These are phyloP conservation scores for Lerema accius DNA, from an alignment of 1,140 invertebrate species.

Conservation along the genomic window DNA sequence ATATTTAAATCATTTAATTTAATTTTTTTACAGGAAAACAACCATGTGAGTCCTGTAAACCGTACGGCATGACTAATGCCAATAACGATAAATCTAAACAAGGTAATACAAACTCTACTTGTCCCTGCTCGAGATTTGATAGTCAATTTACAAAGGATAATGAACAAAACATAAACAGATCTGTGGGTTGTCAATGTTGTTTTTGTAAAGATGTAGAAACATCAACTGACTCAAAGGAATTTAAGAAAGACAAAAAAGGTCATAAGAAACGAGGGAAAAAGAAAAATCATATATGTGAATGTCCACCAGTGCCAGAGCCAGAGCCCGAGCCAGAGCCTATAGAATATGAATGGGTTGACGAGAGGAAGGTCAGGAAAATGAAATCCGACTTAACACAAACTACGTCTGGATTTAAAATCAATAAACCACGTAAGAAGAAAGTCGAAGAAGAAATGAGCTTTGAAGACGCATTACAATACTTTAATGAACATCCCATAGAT, in stretches of 20 bases:
- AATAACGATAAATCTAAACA: not conserved
- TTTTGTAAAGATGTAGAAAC: conserved; percentile 4
- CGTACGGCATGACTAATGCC: not conserved
- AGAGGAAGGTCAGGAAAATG: conserved; percentile 42
- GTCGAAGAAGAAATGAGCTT: conserved; percentile 42
- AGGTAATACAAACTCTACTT: not conserved
- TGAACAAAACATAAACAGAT: conserved; percentile 13
- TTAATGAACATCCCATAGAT: conserved; percentile 30
- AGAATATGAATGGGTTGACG: conserved; percentile 36
- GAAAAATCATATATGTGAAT: conserved; percentile 47
- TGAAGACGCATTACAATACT: conserved; percentile 54
- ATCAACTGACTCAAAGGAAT: not conserved
- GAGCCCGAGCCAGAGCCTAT: conserved; percentile 30
- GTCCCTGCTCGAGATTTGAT: not conserved
- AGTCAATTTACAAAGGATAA: not conserved
- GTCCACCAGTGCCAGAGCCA: conserved; percentile 37
- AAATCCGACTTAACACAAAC: conserved; percentile 55
- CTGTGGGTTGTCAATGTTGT: conserved; percentile 30
- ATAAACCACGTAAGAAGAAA: conserved; percentile 29
- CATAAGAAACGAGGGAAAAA: conserved; percentile 19
- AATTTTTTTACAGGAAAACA: not conserved
- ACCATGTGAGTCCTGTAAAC: conserved; percentile 1
- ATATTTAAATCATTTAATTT: too few species aligned
- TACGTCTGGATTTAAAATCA: conserved; percentile 53
- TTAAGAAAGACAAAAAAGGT: conserved; percentile 11